phyloP scores from a whole-genome alignment of 2,888 invertebrate species.

The Diarsia dahlii region DNA sequence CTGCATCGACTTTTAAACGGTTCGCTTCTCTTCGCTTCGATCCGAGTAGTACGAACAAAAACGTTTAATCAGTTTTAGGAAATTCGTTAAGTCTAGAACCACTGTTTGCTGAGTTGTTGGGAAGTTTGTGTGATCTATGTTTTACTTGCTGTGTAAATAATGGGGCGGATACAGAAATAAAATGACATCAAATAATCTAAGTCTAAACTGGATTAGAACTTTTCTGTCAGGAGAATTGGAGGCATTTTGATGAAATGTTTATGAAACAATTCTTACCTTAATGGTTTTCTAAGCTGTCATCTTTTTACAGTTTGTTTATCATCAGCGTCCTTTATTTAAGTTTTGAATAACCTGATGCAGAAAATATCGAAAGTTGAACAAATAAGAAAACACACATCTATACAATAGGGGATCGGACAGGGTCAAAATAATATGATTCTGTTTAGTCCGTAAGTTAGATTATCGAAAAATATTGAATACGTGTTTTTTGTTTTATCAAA shows the following conservation, averaged over 20 bases:
- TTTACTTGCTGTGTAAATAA: neutral
- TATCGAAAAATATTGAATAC: no score
- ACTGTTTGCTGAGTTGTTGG: constrained; percentile 42
- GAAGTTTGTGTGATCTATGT: constrained; percentile 10
- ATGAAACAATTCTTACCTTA: neutral
- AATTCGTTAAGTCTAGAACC: constrained; percentile 51
- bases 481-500: no score
- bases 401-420: no score
- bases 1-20: constrained; percentile 74
- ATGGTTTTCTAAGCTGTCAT: neutral
- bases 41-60: constrained; percentile 59
- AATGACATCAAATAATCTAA: neutral
- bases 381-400: neutral
- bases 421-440: no score
- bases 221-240: neutral
- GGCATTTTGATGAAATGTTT: no score
- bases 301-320: neutral
- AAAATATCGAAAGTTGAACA: neutral
- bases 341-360: neutral
- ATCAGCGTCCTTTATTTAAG: neutral
- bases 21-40: constrained; percentile 48
- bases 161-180: neutral
- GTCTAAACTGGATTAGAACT: neutral
- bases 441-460: no score
- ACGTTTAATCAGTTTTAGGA: constrained; percentile 62